Conservation (phyloP, 2,888 invertebrate species). For the Aspidiotus rigidus region DNA sequence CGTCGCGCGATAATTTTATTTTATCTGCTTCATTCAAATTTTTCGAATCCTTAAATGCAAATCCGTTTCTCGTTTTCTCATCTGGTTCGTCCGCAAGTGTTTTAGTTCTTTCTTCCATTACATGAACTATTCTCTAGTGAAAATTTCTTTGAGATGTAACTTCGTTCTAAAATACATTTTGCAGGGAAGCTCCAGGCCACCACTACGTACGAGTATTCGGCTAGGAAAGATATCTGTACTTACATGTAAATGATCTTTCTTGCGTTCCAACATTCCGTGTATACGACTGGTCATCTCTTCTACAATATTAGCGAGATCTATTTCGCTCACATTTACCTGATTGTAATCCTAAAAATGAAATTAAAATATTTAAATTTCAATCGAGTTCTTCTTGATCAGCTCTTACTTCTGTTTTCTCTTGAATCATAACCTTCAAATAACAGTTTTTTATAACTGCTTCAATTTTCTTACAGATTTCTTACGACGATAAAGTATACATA, state of each 20-base stretch:
- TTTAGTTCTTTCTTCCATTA: conserved; percentile 69
- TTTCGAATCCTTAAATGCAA: conserved; percentile 55
- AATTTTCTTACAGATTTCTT: too few species aligned
- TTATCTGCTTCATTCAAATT: conserved; percentile 54
- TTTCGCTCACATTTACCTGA: conserved; percentile 17
- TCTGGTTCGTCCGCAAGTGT: conserved; percentile 45
- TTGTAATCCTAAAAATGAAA: conserved; percentile 11
- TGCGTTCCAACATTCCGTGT: conserved; percentile 76
- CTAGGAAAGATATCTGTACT: conserved; percentile 37
- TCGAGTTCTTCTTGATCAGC: background rate
- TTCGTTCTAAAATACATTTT: background rate
- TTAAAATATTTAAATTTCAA: background rate
- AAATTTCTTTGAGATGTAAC: background rate
- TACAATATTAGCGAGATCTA: conserved; percentile 47
- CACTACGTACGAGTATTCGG: background rate
- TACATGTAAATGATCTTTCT: conserved; percentile 77
- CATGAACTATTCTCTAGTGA: conserved; percentile 70
- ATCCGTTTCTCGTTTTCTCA: conserved; percentile 41
- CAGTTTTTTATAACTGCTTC: too few species aligned
- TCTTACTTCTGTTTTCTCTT: too few species aligned
- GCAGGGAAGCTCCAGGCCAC: too few species aligned
- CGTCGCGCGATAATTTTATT: conserved; percentile 37
- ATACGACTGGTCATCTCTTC: conserved; percentile 76
- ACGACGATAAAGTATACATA: too few species aligned
- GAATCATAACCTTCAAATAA: too few species aligned